Percentiles rank a stretch among this genome's conserved stretches.
Evolutionary conservation across 2,888 invertebrate genomes (phyloP).

Genomic region (Ochlodes sylvanus): DNA sequence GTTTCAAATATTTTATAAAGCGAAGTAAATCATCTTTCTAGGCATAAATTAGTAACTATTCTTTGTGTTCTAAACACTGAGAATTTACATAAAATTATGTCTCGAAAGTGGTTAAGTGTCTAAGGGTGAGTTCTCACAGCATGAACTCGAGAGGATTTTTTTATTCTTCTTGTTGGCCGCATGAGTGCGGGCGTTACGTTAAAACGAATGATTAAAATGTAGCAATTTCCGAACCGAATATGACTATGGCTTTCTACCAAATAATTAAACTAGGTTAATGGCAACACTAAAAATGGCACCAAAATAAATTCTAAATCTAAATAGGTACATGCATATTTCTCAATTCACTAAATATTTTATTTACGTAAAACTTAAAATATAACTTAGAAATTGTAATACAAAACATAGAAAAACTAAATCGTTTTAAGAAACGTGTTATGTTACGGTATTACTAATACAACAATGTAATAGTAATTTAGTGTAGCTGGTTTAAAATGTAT

Average conservation of each 20-base stretch:
- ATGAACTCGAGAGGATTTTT: slow-evolving; percentile 35
- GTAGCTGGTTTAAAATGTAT: slow-evolving; percentile 1
- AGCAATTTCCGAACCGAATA: slow-evolving; percentile 30
- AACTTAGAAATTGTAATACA: too few species aligned
- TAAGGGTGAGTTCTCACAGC: slow-evolving; percentile 16
- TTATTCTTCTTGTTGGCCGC: slow-evolving; percentile 47
- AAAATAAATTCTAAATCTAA: background rate
- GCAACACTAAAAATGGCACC: slow-evolving; percentile 1
- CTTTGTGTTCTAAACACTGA: background rate
- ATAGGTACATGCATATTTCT: too few species aligned
- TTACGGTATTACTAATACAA: too few species aligned
- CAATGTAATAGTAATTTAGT: slow-evolving; percentile 7
- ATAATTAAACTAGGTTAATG: background rate
- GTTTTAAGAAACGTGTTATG: background rate
- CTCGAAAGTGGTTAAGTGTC: slow-evolving; percentile 45
- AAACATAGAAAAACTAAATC: background rate
- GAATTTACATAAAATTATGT: slow-evolving; percentile 36
- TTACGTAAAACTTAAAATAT: too few species aligned
- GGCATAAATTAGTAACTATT: slow-evolving; percentile 43
- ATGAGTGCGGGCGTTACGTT: slow-evolving; percentile 61
- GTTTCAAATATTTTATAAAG: slow-evolving; percentile 42
- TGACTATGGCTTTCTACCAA: background rate
- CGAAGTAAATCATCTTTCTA: slow-evolving; percentile 46
- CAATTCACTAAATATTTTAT: too few species aligned
- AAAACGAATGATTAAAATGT: slow-evolving; percentile 14